phyloP scores from a whole-genome alignment of 2,797 vertebrate species.

The Melanotaenia pygmaea region DNA sequence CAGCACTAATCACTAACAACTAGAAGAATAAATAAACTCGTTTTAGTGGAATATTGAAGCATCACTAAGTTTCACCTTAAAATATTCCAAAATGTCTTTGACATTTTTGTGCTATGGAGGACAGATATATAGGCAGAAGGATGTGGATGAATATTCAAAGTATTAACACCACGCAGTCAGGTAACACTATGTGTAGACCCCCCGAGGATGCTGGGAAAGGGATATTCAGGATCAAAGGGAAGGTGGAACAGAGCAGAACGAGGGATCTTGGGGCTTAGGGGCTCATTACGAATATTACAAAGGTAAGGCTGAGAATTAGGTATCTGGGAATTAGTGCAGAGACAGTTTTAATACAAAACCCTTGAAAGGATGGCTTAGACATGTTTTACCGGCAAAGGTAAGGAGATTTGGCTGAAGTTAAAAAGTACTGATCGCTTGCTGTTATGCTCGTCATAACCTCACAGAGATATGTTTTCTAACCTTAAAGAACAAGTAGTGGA shows the following conservation, averaged over 20 bases:
- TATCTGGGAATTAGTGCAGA: constrained; percentile 80
- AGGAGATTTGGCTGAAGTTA: constrained; percentile 65
- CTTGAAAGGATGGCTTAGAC: constrained; percentile 72
- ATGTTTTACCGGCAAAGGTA: constrained; percentile 70
- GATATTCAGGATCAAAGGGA: constrained; percentile 83
- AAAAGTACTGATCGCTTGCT: constrained; percentile 63
- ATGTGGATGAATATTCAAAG: constrained; percentile 72
- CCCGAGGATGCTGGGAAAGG: constrained; percentile 74
- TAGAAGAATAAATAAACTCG: neutral
- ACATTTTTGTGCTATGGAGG: constrained; percentile 58
- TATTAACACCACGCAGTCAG: constrained; percentile 70
- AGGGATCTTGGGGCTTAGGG: constrained; percentile 81
- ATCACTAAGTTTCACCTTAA: constrained; percentile 20
- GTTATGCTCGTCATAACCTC: constrained; percentile 48
- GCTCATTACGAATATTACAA: constrained; percentile 84
- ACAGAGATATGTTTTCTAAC: constrained; percentile 47
- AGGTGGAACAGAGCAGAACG: constrained; percentile 75
- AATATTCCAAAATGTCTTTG: constrained; percentile 54
- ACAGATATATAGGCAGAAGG: constrained; percentile 45
- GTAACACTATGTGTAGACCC: constrained; percentile 68
- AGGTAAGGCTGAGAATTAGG: constrained; percentile 82
- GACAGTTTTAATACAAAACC: constrained; percentile 78
- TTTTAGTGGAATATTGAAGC: constrained; percentile 12
- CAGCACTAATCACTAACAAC: constrained; percentile 21
- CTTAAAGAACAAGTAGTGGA: neutral